Evolutionary conservation across 2,797 vertebrate species (phyloP).

Genomic region (Chelidonichthys spinosus): DNA sequence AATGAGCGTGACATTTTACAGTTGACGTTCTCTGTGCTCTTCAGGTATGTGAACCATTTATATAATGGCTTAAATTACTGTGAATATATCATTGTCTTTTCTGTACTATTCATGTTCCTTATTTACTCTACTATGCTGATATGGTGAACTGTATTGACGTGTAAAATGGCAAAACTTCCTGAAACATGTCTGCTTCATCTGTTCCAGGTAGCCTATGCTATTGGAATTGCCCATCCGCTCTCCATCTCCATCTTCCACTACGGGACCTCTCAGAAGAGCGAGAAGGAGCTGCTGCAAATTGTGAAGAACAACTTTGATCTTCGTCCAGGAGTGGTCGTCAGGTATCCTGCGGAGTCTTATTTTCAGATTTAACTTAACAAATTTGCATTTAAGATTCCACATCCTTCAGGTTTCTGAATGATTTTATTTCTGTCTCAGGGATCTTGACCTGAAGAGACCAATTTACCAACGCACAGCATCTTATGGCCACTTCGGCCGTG

Average conservation of each 20-base stretch:
- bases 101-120: too few species aligned
- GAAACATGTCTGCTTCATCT: neutral
- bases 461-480: slow-evolving; percentile 95
- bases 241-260: slow-evolving; percentile 98
- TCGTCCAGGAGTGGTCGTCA: slow-evolving; percentile 95
- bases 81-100: neutral
- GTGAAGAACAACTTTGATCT: slow-evolving; percentile 97
- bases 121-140: too few species aligned
- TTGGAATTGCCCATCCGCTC: slow-evolving; percentile 93
- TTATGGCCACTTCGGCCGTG: slow-evolving; percentile 96
- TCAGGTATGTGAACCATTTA: neutral
- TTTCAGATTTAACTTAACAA: neutral
- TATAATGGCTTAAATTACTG: neutral
- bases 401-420: neutral
- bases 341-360: slow-evolving; percentile 78
- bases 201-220: slow-evolving; percentile 92
- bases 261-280: slow-evolving; percentile 93
- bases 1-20: neutral
- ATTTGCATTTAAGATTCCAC: neutral
- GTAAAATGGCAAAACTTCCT: too few species aligned
- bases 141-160: too few species aligned
- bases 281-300: slow-evolving; percentile 92
- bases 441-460: slow-evolving; percentile 96
- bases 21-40: neutral
- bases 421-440: slow-evolving; percentile 87